Base-by-base conservation (phyloP, 2,797 vertebrate genomes). In the Sebastes ruberrimus region DNA sequence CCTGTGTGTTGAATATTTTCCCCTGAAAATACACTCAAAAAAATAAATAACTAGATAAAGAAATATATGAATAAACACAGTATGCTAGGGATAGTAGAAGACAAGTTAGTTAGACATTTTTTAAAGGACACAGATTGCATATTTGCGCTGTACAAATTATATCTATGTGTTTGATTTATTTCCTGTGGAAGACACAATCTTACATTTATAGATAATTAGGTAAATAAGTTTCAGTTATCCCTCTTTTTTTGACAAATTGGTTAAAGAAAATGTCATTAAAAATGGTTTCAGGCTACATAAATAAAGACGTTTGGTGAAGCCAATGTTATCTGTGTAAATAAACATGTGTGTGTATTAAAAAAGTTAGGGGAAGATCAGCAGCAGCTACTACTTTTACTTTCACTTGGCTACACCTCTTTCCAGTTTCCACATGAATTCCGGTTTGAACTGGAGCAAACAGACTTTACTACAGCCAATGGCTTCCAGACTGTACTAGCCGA, bases 371-470 rank as follows among this genome's bases (percentile, higher is more conserved):
- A 83, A 78, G 1, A 65, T 52, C 71, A 71, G 32, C 66, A 66
- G 33, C 13, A 71, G 65, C 18, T 16, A 13, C 10, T 27, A 84
- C 62, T 84, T 89, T 86, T 82, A 68, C 52, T 92, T 88, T 90
- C 76, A 75, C 55, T 70, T 64, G 28, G 25, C 27, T n/a, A 10
- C 32, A 10, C n/a, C 60, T 20, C 70, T 55, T 66, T 27, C 42
- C 56, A 28, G 38, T 80, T 73, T 74, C 76, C 28, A 71, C 16
- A 32, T 62, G 25, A 10, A 27, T 55, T 55, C 84, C 59, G 69
- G 81, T 87, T 86, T 71, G 18, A 84, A 78, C 72, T 74, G 7
- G 74, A 83, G 66, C 33, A 64, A 87, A 57, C 71, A 76, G 30
- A 81, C 38, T 57, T 52, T 71, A 60, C 23, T 64, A 18, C 42